A percentile compares a stretch with the other conserved stretches of the same genome.
Evolutionary conservation across 2,888 invertebrate genomes (phyloP).

Genomic region (Sipunculus nudus): DNA sequence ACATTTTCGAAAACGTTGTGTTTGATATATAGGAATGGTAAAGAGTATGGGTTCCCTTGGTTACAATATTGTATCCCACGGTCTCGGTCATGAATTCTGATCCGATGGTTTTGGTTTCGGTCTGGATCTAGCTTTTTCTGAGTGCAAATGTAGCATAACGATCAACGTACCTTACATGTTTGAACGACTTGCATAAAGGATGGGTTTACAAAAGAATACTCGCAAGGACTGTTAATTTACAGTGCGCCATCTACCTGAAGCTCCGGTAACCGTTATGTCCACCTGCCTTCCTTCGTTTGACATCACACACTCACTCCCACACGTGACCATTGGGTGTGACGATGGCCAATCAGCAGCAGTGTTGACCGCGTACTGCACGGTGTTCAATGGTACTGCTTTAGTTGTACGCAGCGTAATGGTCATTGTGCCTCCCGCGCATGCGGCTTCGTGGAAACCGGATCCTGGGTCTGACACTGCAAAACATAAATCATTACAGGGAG

Average conservation of each 20-base stretch:
- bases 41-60: no score
- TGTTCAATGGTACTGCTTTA: constrained; percentile 33
- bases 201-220: no score
- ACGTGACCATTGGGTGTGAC: constrained; percentile 32
- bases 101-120: no score
- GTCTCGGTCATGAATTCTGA: no score
- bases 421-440: constrained; percentile 40
- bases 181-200: no score
- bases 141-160: no score
- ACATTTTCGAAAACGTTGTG: no score
- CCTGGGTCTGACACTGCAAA: constrained; percentile 45
- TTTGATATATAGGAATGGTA: no score
- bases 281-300: constrained; percentile 40
- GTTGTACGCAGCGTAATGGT: constrained; percentile 45
- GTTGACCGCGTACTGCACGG: constrained; percentile 20
- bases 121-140: no score
- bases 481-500: background rate
- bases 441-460: constrained; percentile 44
- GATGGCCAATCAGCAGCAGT: constrained; percentile 21
- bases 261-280: constrained; percentile 38
- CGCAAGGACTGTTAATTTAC: background rate
- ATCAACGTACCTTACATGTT: no score
- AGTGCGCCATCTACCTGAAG: constrained; percentile 36
- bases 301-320: constrained; percentile 39
- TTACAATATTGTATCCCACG: no score